phyloP scores from a whole-genome alignment of 2,797 vertebrate species.

The Remorina albescens region DNA sequence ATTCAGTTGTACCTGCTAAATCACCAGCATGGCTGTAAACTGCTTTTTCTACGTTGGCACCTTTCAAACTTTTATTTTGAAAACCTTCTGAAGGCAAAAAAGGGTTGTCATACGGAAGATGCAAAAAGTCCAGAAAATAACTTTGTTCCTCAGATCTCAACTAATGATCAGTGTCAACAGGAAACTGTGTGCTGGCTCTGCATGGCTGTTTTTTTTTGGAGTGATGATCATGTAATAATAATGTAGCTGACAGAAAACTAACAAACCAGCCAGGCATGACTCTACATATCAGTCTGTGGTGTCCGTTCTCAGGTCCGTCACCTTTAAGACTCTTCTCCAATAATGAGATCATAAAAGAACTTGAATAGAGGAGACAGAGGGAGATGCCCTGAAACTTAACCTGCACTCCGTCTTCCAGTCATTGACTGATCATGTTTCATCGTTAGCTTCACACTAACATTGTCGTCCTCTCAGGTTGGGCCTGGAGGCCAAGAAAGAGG shows the following conservation, averaged over 20 bases:
- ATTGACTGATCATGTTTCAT: not conserved
- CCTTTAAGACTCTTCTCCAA: not conserved
- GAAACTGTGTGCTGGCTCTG: constrained; percentile 34
- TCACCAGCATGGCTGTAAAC: not conserved
- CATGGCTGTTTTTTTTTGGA: no score
- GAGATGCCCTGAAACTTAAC: not conserved
- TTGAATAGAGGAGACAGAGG: not conserved
- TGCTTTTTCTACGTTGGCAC: not conserved
- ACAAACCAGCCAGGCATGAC: not conserved
- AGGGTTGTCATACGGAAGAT: constrained; percentile 8
- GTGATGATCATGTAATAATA: not conserved
- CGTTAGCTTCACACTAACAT: constrained; percentile 14
- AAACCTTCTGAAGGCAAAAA: not conserved
- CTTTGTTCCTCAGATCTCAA: constrained; percentile 49
- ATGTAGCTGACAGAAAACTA: no score
- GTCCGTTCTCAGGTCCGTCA: not conserved
- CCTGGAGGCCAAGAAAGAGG: constrained; percentile 96
- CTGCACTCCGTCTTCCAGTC: no score
- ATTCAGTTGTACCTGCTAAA: not conserved
- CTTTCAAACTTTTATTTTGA: not conserved
- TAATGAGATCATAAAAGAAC: not conserved
- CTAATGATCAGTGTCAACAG: no score
- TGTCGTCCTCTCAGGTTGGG: constrained; percentile 86
- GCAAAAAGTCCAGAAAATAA: constrained; percentile 56
- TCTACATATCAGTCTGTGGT: not conserved